Percentiles rank a stretch among this genome's conserved stretches.
Conservation (phyloP, 2,113 vertebrate genomes). For the Crypturellus undulatus region DNA sequence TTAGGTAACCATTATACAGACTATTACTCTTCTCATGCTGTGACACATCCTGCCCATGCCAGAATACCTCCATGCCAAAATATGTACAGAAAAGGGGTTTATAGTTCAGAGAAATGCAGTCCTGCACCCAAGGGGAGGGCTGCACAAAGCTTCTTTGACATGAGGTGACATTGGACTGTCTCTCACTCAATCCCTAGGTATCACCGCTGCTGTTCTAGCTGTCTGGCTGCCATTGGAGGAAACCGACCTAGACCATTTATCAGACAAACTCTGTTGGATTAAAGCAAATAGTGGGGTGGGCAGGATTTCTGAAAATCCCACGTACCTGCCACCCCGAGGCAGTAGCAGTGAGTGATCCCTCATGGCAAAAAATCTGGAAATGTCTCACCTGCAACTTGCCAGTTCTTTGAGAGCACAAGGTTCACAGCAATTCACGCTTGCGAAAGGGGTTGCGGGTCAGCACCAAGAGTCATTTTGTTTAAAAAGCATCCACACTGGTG, state of each 20-base stretch:
- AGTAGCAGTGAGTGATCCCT: accelerated
- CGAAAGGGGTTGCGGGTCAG: not conserved
- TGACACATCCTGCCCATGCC: accelerated
- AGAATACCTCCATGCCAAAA: not conserved
- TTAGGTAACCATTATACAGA: not conserved
- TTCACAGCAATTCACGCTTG: accelerated
- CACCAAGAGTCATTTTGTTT: accelerated
- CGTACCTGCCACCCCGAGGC: not conserved
- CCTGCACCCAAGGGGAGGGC: not conserved
- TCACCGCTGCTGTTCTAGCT: not conserved
- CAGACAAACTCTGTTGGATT: not conserved
- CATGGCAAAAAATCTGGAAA: not conserved
- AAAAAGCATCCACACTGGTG: not conserved
- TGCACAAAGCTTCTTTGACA: not conserved
- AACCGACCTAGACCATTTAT: not conserved
- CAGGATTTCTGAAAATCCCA: not conserved
- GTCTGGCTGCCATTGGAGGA: accelerated
- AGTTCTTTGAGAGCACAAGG: not conserved
- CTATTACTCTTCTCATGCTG: not conserved
- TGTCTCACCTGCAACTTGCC: accelerated
- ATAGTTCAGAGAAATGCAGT: not conserved
- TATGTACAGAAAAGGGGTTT: not conserved
- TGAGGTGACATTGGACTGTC: accelerated
- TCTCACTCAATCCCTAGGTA: not conserved
- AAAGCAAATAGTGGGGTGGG: not conserved